A percentile compares a stretch with the other conserved stretches of the same genome.
phyloP scores from a whole-genome alignment of 2,797 vertebrate species.

The Cephalopachus bancanus region DNA sequence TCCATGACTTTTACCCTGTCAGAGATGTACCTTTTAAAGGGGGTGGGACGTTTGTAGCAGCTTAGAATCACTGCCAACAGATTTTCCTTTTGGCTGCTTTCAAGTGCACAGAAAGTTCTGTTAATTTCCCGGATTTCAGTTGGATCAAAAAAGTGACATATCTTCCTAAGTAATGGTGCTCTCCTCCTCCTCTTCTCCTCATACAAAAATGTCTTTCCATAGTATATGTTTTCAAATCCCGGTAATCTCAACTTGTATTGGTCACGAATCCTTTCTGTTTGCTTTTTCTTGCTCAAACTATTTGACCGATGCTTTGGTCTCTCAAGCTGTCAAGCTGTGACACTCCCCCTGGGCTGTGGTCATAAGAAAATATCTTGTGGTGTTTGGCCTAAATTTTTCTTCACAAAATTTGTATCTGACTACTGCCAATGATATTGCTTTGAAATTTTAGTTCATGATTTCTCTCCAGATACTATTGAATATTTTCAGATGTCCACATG shows the following conservation, averaged over 20 bases:
- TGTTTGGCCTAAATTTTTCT: conserved; percentile 51
- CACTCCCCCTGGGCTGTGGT: neutral
- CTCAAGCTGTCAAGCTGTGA: neutral
- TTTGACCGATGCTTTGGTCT: neutral
- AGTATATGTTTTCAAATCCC: neutral
- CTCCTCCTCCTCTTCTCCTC: neutral
- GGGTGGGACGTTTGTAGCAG: conserved; percentile 64
- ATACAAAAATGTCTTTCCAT: neutral
- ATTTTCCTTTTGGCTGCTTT: conserved; percentile 51
- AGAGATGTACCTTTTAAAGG: conserved; percentile 62
- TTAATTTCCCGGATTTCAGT: neutral
- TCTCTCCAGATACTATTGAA: neutral
- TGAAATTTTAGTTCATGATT: neutral
- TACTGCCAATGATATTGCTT: neutral
- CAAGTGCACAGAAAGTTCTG: conserved; percentile 48
- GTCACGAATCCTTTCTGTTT: accelerated
- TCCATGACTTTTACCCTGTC: conserved; percentile 68
- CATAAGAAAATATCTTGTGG: neutral
- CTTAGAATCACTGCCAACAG: neutral
- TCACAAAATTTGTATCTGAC: conserved; percentile 65
- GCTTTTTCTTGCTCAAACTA: accelerated
- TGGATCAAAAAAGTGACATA: neutral
- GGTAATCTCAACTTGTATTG: neutral
- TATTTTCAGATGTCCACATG: accelerated
- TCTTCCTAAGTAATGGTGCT: neutral